Evolutionary conservation across 2,888 invertebrate genomes (phyloP), one percentile per base, ranked within the genome.

Genomic region (Cetonia aurata): DNA sequence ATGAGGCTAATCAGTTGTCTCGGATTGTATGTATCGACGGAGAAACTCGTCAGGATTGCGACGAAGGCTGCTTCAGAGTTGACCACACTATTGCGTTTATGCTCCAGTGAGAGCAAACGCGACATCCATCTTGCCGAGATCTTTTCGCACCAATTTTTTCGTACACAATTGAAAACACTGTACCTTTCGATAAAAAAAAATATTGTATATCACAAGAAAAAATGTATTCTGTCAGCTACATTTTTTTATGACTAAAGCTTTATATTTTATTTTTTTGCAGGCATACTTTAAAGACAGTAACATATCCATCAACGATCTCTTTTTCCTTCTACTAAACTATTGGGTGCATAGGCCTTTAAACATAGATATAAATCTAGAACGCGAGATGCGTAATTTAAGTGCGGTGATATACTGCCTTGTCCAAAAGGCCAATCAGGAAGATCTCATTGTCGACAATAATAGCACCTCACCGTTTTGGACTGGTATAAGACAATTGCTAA

Each of bases 391-490:
- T 72, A 89, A 90, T 75, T 88, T 93, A 70, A 89, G 90, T 44
- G 86, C 88, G 68, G 85, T 93, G 71, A 82, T 94, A 65, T 88
- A 88, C 72, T 87, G 88, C 19, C 85, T 95, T 68, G 92, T 92
- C 75, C 88, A 88, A 75, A 85, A 90, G 60, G 87, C 88, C 55
- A 88, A 90, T 13, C 80, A 82, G 12, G 88, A 90, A 69, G 88
- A 89, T 48, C 86, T 89, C 4, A 83, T 86, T 31, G 89, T 89
- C 19, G 90, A 89, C 67, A 91, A 92, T 75, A 92, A 92, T 79
- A 88, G 90, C 73, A 87, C 90, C 19, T 95, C 93, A 0, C 85
- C 88, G 0, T 96, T 95, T 93, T 97, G 96, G 96, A 90, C 90
- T 78, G 87, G 88, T 68, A 89, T 96, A 53, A 88, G 96, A 33